Evolutionary conservation across 2,888 invertebrate genomes (phyloP).

Genomic region (Acanthosepion lycidas): DNA sequence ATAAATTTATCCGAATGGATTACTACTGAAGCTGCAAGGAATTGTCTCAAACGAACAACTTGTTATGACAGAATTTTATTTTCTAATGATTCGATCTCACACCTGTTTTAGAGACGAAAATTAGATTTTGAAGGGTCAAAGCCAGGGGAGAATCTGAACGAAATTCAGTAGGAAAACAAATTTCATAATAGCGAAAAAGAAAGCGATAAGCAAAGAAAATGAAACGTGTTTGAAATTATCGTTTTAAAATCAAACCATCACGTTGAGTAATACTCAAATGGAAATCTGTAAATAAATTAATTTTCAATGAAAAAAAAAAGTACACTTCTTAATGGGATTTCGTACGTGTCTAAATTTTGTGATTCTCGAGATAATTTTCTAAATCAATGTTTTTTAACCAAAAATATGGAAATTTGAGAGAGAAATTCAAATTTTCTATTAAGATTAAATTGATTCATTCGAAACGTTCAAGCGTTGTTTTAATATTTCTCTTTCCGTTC

Average conservation of each 20-base stretch:
- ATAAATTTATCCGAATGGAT: no score
- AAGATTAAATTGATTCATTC: not conserved
- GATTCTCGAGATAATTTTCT: not conserved
- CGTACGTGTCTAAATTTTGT: not conserved
- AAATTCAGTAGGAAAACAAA: not conserved
- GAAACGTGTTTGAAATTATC: not conserved
- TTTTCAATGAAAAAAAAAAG: not conserved
- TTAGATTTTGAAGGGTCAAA: no score
- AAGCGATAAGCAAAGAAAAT: not conserved
- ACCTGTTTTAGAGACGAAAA: no score
- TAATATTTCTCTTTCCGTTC: not conserved
- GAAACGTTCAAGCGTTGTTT: not conserved
- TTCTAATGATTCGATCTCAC: no score
- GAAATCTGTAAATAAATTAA: not conserved
- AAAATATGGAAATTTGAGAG: not conserved
- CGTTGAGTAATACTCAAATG: not conserved
- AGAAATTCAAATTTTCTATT: not conserved
- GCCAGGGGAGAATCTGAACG: not conserved
- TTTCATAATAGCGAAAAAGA: not conserved
- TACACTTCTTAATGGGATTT: not conserved
- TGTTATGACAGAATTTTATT: no score
- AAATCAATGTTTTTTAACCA: not conserved
- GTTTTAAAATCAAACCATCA: not conserved
- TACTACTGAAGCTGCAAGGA: no score
- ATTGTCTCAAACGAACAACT: no score